Conservation (phyloP, 1,140 invertebrate genomes). For the Caerostris extrusa region DNA sequence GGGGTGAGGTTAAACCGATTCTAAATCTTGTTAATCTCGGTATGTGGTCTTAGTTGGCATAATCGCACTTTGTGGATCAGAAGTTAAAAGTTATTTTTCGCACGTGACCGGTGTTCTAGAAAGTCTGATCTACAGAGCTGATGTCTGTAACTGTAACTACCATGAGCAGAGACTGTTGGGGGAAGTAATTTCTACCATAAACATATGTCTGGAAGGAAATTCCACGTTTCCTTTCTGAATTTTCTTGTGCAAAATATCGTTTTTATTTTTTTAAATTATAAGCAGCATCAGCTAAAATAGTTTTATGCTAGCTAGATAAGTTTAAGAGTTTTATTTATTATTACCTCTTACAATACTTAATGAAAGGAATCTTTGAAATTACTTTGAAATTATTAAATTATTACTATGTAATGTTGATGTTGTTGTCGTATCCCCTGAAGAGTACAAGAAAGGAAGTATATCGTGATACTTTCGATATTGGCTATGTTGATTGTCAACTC, state of each 20-base stretch:
- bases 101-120: slow-evolving; percentile 53
- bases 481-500: too few species aligned
- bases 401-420: too few species aligned
- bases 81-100: slow-evolving; percentile 4
- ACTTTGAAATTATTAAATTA: too few species aligned
- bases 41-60: slow-evolving; percentile 67
- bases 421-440: too few species aligned
- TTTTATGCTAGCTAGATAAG: too few species aligned
- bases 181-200: background rate
- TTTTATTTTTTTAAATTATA: background rate
- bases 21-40: slow-evolving; percentile 69
- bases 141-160: background rate
- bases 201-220: background rate
- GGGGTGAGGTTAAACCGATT: slow-evolving; percentile 45
- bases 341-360: too few species aligned
- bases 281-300: too few species aligned
- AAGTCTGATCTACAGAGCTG: slow-evolving; percentile 49
- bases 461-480: too few species aligned
- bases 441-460: too few species aligned
- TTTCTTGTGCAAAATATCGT: background rate
- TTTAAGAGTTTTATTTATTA: too few species aligned
- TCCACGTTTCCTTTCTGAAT: background rate
- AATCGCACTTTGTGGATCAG: slow-evolving; percentile 36
- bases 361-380: too few species aligned
- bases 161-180: background rate